These are phyloP conservation scores for Simalia tracyae DNA, from an alignment of 2,797 vertebrate species.

Conservation along the genomic window DNA sequence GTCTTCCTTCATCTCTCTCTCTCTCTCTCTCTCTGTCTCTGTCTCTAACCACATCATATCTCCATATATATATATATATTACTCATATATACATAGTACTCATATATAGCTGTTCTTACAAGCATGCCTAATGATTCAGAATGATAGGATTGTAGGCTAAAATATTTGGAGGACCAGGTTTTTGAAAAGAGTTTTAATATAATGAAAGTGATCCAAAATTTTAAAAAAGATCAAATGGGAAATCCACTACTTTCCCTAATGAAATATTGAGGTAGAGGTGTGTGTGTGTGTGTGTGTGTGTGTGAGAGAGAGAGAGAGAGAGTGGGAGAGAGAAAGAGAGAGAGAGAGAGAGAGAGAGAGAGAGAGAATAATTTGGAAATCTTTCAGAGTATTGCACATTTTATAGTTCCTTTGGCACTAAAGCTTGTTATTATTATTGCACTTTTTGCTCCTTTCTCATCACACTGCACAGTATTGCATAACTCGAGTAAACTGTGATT, in stretches of 20 bases:
- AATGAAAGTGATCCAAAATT: neutral
- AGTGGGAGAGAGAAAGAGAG: neutral
- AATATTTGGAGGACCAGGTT: neutral
- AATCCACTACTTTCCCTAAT: neutral
- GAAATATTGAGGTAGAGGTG: neutral
- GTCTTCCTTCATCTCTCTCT: too few relatives aligned
- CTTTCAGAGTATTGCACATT: neutral
- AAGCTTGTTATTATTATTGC: neutral
- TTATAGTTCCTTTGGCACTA: neutral
- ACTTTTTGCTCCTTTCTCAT: neutral
- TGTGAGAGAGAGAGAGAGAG: neutral
- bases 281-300: neutral
- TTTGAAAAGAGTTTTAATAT: neutral
- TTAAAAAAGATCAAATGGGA: neutral
- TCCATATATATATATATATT: too few relatives aligned
- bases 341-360: neutral
- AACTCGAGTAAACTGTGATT: neutral
- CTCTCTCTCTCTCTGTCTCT: too few relatives aligned
- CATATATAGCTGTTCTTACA: neutral
- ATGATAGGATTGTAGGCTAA: neutral
- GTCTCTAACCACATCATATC: too few relatives aligned
- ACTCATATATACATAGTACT: neutral
- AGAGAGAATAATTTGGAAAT: neutral
- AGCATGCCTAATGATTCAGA: neutral
- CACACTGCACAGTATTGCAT: neutral